Conservation (phyloP, 1,140 invertebrate species). For the Bacillus rossius region DNA sequence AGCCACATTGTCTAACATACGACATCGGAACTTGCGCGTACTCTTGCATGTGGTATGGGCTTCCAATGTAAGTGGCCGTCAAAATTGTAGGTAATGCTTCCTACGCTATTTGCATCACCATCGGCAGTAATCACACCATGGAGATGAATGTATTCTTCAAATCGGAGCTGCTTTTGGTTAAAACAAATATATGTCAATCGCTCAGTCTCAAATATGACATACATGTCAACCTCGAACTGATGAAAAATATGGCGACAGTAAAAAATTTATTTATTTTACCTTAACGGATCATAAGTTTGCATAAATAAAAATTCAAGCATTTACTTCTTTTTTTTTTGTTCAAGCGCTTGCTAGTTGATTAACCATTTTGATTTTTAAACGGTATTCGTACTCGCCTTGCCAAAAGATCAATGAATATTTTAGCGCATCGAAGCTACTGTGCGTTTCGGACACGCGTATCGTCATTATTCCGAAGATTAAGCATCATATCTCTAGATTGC, state of each 20-base stretch:
- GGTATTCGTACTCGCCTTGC: slow-evolving; percentile 14
- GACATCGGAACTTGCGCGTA: slow-evolving; percentile 8
- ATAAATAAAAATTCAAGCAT: slow-evolving; percentile 1
- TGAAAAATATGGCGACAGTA: slow-evolving; percentile 24
- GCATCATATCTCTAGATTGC: slow-evolving; percentile 39
- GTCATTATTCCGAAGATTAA: slow-evolving; percentile 33
- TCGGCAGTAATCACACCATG: slow-evolving; percentile 27
- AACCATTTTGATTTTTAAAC: slow-evolving; percentile 8
- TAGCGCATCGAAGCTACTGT: slow-evolving; percentile 28
- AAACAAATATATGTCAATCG: slow-evolving; percentile 33
- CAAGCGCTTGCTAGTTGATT: background rate
- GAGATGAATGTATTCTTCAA: slow-evolving; percentile 44
- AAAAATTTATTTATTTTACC: too few relatives aligned
- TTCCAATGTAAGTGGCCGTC: background rate
- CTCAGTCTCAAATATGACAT: slow-evolving; percentile 38
- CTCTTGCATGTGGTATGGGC: slow-evolving; percentile 12
- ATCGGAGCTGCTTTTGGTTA: slow-evolving; percentile 38
- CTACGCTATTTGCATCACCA: slow-evolving; percentile 11
- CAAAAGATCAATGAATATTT: slow-evolving; percentile 29
- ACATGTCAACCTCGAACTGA: slow-evolving; percentile 37
- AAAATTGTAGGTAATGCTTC: slow-evolving; percentile 6
- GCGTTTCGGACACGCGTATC: slow-evolving; percentile 32
- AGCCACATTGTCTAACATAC: slow-evolving; percentile 7
- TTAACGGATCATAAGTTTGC: too few relatives aligned
- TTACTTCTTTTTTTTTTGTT: slow-evolving; percentile 27